Evolutionary conservation across 2,888 invertebrate species (phyloP).

Genomic region (Tachina lurida): DNA sequence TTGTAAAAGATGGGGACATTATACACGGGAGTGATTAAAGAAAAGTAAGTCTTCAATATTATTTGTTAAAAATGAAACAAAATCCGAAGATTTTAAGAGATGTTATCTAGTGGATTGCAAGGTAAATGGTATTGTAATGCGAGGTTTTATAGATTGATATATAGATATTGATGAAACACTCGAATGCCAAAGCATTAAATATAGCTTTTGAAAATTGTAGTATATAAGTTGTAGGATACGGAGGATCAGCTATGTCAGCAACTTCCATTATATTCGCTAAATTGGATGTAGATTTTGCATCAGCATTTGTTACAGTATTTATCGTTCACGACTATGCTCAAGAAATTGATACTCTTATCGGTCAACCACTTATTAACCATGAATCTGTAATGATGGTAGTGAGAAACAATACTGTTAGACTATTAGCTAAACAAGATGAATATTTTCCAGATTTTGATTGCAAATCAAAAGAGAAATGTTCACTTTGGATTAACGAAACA

Average conservation of each 20-base stretch:
- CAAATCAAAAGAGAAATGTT: background rate
- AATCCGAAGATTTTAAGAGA: background rate
- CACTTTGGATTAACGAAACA: slow-evolving; percentile 14
- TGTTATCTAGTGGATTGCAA: slow-evolving; percentile 2
- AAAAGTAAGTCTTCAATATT: slow-evolving; percentile 10
- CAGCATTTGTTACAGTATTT: background rate
- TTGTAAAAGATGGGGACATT: slow-evolving; percentile 6
- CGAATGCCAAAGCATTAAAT: background rate
- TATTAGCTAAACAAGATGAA: background rate
- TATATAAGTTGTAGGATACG: slow-evolving; percentile 9
- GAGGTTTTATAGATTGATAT: slow-evolving; percentile 14
- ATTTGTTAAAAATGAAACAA: background rate
- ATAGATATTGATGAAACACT: slow-evolving; percentile 22
- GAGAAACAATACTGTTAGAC: background rate
- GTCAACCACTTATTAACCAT: slow-evolving; percentile 4
- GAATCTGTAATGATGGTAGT: background rate
- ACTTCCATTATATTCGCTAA: background rate
- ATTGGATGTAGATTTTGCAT: slow-evolving; percentile 12
- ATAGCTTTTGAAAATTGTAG: background rate
- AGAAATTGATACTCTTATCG: slow-evolving; percentile 5
- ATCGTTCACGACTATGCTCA: slow-evolving; percentile 14
- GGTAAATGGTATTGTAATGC: background rate
- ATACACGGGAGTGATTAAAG: background rate
- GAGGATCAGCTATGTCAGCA: background rate
- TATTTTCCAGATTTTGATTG: slow-evolving; percentile 9